These are phyloP conservation scores for Mesochorus sp. DNA, from an alignment of 2,888 invertebrate species.

Conservation along the genomic window DNA sequence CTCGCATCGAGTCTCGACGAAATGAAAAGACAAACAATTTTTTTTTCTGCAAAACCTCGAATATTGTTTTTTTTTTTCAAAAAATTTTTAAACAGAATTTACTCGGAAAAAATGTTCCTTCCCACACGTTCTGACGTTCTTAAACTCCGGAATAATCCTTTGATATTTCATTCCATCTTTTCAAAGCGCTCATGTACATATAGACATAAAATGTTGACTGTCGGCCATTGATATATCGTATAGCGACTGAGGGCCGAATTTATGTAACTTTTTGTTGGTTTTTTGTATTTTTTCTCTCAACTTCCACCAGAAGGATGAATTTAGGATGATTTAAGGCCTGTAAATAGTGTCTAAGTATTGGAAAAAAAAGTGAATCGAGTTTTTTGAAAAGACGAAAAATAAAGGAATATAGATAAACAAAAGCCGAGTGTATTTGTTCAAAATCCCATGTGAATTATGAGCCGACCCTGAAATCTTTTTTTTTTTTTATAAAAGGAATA, in stretches of 20 bases:
- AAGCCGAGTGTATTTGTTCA: not conserved
- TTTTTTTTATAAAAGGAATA: not conserved
- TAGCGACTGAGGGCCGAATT: no score
- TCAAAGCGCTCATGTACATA: no score
- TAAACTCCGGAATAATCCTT: no score
- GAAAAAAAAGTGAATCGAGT: not conserved
- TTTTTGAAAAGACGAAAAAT: not conserved
- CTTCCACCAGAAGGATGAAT: not conserved
- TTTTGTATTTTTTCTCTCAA: not conserved
- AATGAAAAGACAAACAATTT: not conserved
- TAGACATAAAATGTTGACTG: no score
- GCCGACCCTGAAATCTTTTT: conserved; percentile 40
- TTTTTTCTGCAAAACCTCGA: not conserved
- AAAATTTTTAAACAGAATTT: no score
- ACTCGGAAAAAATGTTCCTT: no score
- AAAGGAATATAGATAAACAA: not conserved
- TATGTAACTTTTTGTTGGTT: no score
- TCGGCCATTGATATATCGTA: no score
- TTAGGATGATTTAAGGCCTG: not conserved
- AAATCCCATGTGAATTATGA: not conserved
- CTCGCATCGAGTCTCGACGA: no score
- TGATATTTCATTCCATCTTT: no score
- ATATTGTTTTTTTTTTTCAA: not conserved
- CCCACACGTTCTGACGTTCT: no score
- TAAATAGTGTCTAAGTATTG: not conserved